Evolutionary conservation across 2,113 vertebrate species (phyloP).

Genomic region (Sander lucioperca): DNA sequence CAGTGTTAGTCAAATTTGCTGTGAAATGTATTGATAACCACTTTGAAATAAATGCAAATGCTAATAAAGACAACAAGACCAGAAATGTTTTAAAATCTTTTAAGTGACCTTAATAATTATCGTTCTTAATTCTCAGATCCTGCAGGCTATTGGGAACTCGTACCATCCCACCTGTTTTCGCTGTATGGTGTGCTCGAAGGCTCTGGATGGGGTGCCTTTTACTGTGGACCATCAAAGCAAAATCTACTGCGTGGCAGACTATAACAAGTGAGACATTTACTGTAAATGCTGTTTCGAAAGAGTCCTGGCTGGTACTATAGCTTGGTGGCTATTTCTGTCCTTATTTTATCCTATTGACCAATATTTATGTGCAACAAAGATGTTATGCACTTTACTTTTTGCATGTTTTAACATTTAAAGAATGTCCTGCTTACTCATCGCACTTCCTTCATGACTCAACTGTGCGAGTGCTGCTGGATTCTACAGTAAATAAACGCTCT

Average conservation of each 20-base stretch:
- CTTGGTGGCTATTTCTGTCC: not conserved
- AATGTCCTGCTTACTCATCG: not conserved
- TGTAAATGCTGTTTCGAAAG: not conserved
- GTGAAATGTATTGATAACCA: not conserved
- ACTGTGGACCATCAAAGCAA: conserved; percentile 92
- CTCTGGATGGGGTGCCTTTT: conserved; percentile 90
- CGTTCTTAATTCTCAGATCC: conserved; percentile 80
- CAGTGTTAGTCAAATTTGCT: no score
- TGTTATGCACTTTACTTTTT: not conserved
- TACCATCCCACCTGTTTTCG: conserved; percentile 92
- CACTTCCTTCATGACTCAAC: not conserved
- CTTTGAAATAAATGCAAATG: not conserved
- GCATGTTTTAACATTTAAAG: not conserved
- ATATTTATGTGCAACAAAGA: not conserved
- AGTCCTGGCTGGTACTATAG: not conserved
- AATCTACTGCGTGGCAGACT: conserved; percentile 92
- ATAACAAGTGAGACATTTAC: conserved; percentile 85
- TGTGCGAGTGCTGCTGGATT: not conserved
- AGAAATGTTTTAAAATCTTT: not conserved
- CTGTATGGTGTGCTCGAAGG: conserved; percentile 90
- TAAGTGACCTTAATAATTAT: rapidly evolving
- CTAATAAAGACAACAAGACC: not conserved
- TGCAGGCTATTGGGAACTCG: conserved; percentile 91
- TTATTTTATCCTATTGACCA: not conserved
- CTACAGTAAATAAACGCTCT: conserved; percentile 6